Base-by-base conservation (phyloP, 1,140 invertebrate genomes). In the Cotesia glomerata region DNA sequence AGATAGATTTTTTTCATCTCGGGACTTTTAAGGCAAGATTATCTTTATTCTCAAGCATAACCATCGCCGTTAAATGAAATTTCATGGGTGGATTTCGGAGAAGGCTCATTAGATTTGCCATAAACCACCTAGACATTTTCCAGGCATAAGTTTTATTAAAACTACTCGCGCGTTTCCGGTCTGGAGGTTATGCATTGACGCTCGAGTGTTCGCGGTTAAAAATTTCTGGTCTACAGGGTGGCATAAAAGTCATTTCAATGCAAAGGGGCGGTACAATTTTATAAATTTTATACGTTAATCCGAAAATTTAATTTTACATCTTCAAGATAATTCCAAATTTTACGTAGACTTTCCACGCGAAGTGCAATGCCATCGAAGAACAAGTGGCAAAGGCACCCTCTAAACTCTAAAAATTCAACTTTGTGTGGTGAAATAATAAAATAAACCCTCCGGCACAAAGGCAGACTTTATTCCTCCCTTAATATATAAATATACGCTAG, bases 361-460 rank as follows among this genome's bases (percentile, higher is more conserved):
- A 14, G 5, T 9, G 16, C 52, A 54, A 16, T 16, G 13, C 3
- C 52, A 54, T 54, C 52, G 52, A 54, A 54, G 16, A 16, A 16
- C n/a, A 54, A 54, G 52, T 54, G 52, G 16, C 13, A 54, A 54
- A 54, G 52, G 52, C n/a, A 54, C 11, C 52, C 13, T n/a, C 5
- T 5, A n/a, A 54, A 3, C 0, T n/a, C 11, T n/a, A 54, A 54
- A 54, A 54, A 54, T 54, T 54, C 5, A 9, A 14, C 16, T 16
- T 54, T 54, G 5, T 5, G 13, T 14, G 5, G 5, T n/a, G 5
- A 54, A 16, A 54, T 16, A 54, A 14, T 54, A n/a, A 68, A 68
- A 51, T 54, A 68, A 68, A 54, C 35, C n/a, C 56, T 34, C 51
- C 51, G 32, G 13, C 26, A 51, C 32, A 36, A 56, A 68, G 39